These are phyloP conservation scores for Meiosimyza platycephala DNA, from an alignment of 2,888 invertebrate genomes.

Conservation along the genomic window DNA sequence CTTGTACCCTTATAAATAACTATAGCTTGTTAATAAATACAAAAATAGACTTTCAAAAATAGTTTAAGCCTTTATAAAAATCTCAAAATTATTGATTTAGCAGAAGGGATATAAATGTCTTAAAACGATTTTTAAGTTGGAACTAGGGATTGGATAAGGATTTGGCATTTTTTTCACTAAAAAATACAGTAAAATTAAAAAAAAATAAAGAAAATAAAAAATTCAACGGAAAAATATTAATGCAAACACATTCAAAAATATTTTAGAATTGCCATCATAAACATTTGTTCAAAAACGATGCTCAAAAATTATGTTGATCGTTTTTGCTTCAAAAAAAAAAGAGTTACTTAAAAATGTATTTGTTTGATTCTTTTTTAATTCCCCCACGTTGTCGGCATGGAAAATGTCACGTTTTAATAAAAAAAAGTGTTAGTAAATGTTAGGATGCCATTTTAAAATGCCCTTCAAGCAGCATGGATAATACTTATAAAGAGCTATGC, in stretches of 20 bases:
- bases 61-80: constrained; percentile 55
- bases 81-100: constrained; percentile 14
- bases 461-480: too few species aligned
- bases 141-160: constrained; percentile 20
- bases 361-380: constrained; percentile 19
- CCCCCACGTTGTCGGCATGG: constrained; percentile 6
- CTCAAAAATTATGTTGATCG: constrained; percentile 68
- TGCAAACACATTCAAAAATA: constrained; percentile 25
- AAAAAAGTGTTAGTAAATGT: too few species aligned
- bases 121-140: constrained; percentile 28
- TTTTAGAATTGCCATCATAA: constrained; percentile 1
- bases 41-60: constrained; percentile 55
- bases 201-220: constrained; percentile 46
- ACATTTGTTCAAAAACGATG: constrained; percentile 65
- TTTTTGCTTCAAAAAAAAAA: constrained; percentile 41
- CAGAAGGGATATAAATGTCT: constrained; percentile 34
- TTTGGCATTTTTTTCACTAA: constrained; percentile 28
- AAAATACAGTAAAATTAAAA: constrained; percentile 41
- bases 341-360: too few species aligned
- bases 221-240: constrained; percentile 37
- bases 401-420: constrained; percentile 30
- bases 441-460: too few species aligned
- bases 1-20: not conserved
- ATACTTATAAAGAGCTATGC: constrained; percentile 4
- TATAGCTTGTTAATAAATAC: constrained; percentile 14